phyloP scores from a whole-genome alignment of 2,113 vertebrate species.

The Turnix velox region DNA sequence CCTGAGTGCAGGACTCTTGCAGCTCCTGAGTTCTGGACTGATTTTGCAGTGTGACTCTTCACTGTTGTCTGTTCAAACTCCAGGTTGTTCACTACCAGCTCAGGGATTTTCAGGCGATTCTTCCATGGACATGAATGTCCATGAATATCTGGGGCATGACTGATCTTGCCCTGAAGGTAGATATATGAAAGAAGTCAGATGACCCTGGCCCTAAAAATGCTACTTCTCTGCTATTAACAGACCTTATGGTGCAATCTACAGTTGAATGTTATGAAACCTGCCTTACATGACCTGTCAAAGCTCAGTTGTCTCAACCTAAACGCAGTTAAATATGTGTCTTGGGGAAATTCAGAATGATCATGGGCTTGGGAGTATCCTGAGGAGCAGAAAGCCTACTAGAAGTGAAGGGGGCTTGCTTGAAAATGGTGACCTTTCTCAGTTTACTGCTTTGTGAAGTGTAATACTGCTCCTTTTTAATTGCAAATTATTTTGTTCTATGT shows the following conservation, averaged over 20 bases:
- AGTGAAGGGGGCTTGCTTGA: not conserved
- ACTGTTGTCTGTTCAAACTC: rapidly evolving
- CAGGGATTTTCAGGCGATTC: not conserved
- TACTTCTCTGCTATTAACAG: not conserved
- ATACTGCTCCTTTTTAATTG: not conserved
- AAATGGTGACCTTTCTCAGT: not conserved
- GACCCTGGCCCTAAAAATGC: not conserved
- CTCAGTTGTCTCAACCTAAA: not conserved
- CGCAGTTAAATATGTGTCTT: not conserved
- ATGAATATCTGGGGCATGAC: not conserved
- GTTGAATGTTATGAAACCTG: not conserved
- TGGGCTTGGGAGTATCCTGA: not conserved
- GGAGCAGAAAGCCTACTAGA: not conserved
- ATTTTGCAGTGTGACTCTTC: not conserved
- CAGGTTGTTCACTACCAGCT: not conserved
- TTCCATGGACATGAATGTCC: too few species aligned
- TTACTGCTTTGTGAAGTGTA: not conserved
- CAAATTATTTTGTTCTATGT: not conserved
- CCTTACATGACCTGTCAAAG: not conserved
- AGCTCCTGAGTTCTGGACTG: not conserved
- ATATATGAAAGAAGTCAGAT: not conserved
- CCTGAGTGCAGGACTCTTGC: not conserved
- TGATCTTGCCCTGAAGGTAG: not conserved
- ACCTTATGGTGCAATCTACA: not conserved
- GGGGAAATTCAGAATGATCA: not conserved